These are phyloP conservation scores for Trachelus troglodyta DNA, from an alignment of 2,888 invertebrate species.

Conservation along the genomic window DNA sequence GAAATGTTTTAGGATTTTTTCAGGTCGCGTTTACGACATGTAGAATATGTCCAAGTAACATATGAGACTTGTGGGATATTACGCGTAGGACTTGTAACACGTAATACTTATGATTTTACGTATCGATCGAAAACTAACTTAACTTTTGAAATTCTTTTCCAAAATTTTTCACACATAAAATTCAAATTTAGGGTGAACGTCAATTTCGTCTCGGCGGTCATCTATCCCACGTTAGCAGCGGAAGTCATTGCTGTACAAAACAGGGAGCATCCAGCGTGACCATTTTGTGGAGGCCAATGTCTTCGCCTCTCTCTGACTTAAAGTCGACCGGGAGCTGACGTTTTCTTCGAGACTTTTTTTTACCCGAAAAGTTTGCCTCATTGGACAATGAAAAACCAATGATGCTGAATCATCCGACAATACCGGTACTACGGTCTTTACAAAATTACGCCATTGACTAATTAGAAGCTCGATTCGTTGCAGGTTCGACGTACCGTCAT, in stretches of 20 bases:
- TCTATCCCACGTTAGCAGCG: not conserved
- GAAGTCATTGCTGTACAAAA: not conserved
- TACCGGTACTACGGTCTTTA: not conserved
- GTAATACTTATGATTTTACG: too few species aligned
- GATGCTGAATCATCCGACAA: not conserved
- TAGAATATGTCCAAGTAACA: too few species aligned
- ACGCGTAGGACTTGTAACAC: too few species aligned
- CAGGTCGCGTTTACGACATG: too few species aligned
- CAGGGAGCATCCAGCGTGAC: slow-evolving; percentile 4
- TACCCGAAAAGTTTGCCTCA: not conserved
- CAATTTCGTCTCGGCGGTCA: not conserved
- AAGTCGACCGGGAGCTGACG: not conserved
- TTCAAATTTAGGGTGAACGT: not conserved
- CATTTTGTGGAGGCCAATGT: not conserved
- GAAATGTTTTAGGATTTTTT: too few species aligned
- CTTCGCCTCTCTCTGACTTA: not conserved
- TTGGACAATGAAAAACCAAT: not conserved
- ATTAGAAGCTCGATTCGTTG: not conserved
- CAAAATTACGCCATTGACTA: not conserved
- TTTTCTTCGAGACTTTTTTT: not conserved
- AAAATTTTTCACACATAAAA: not conserved
- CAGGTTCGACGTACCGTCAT: not conserved
- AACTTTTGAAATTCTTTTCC: not conserved
- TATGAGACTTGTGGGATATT: too few species aligned
- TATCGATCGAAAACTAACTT: too few species aligned